Evolutionary conservation across 1,140 invertebrate species (phyloP), one percentile per base, ranked within the genome.

Genomic region (Penaeus indicus): DNA sequence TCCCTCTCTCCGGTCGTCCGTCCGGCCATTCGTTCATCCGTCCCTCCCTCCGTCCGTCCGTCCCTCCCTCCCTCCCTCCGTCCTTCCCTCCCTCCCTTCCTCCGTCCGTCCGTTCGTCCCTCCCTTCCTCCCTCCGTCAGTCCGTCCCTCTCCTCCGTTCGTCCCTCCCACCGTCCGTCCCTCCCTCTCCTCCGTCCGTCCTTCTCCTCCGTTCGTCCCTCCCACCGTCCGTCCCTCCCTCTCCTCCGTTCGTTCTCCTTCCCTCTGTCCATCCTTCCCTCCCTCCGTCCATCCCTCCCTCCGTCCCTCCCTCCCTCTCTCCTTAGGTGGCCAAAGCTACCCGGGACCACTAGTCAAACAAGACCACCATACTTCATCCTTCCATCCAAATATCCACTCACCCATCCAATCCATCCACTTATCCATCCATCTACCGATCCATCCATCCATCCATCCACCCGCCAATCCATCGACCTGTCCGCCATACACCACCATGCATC

Each of bases 251-350:
- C 7, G 7, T 22, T 27, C 10, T 22, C 38, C 69, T 75, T 75
- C 1, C 42, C 18, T 27, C 22, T 75, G 25, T 75, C 38, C 38
- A 75, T 22, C 38, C n/a, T 75, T 27, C 22, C 38, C 69, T 11
- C 22, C 38, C 69, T 75, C 69, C 38, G n/a, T 75, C 69, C 38
- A 32, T 78, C 75, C 54, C 75, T 78, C 75, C n/a, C 54, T 47
- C n/a, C n/a, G n/a, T 78, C 75, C 54, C 75, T 78, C 75, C 54
- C 75, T 78, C 75, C 54, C 75, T 78, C 75, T 78, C 54, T 47
- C 54, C 75, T 78, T n/a, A 47, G 19, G 42, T 32, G 38, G n/a
- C 10, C 69, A 75, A 22, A 13, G 38, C 69, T 13, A 22, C 69
- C 25, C 69, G 38, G n/a, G n/a, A n/a, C n/a, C n/a, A n/a, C n/a